Conservation (phyloP, 1,140 invertebrate species). For the Cyclina sinensis region DNA sequence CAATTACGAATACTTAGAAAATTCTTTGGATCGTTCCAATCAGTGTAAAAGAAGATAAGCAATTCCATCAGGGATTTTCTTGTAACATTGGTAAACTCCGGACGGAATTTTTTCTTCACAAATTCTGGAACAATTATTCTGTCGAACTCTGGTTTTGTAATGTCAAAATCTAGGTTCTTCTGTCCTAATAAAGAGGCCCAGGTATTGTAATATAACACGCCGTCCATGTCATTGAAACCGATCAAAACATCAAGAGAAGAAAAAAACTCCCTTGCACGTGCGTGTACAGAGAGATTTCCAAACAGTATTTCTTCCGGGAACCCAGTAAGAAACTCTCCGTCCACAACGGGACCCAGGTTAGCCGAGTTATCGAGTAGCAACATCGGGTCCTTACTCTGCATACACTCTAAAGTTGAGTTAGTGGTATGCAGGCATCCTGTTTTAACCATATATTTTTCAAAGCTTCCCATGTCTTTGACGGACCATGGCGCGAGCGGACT, state of each 20-base stretch:
- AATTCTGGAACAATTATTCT: background rate
- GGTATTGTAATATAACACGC: background rate
- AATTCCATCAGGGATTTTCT: background rate
- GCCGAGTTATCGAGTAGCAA: background rate
- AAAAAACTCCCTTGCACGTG: constrained; percentile 27
- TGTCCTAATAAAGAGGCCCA: background rate
- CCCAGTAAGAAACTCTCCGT: constrained; percentile 58
- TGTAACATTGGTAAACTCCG: background rate
- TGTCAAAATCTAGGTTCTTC: background rate
- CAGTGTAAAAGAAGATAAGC: constrained; percentile 19
- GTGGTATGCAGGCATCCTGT: background rate
- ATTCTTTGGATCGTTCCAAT: constrained; percentile 57
- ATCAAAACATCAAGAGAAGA: constrained; percentile 62
- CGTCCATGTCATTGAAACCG: constrained; percentile 61
- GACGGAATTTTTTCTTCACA: background rate
- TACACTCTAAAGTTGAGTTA: constrained; percentile 85
- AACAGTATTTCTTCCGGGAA: constrained; percentile 35
- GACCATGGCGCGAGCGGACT: constrained; percentile 77
- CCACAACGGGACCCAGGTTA: constrained; percentile 41
- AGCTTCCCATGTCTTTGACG: constrained; percentile 69
- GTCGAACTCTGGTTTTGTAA: background rate
- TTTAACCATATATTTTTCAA: background rate
- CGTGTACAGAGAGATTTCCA: background rate
- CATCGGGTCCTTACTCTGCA: background rate
- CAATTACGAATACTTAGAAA: constrained; percentile 36